Evolutionary conservation across 2,797 vertebrate genomes (phyloP).

Genomic region (Gymnothorax javanicus): DNA sequence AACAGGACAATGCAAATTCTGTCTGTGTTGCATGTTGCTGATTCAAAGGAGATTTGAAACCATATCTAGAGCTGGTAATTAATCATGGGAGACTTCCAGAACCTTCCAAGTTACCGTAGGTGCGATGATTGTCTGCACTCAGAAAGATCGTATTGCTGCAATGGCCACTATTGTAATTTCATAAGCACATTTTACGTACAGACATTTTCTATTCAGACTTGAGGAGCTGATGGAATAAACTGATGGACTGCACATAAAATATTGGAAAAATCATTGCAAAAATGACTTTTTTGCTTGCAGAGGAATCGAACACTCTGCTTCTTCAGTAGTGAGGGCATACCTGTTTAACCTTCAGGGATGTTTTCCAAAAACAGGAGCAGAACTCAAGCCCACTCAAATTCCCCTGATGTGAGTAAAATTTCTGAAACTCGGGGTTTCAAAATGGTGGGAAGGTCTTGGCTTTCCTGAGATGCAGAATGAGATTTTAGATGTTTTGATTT

Average conservation of each 20-base stretch:
- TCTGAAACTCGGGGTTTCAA: constrained; percentile 13
- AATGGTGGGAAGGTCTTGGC: neutral
- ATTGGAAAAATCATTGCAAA: neutral
- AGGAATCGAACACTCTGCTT: neutral
- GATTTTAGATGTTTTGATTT: constrained; percentile 49
- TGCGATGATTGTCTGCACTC: constrained; percentile 27
- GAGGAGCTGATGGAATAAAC: neutral
- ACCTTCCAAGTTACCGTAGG: too few species aligned
- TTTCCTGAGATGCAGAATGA: constrained; percentile 1
- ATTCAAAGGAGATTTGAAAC: too few species aligned
- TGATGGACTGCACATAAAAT: neutral
- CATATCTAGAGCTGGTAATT: too few species aligned
- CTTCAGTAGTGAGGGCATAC: neutral
- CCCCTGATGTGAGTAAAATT: neutral
- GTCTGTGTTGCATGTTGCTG: too few species aligned
- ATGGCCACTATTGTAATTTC: neutral
- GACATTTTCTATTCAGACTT: neutral
- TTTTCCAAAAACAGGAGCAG: neutral
- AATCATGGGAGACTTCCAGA: too few species aligned
- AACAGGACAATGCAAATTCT: too few species aligned
- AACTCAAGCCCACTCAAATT: neutral
- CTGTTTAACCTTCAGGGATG: neutral
- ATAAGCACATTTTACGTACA: neutral
- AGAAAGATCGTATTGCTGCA: constrained; percentile 10
- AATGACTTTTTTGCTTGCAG: neutral